phyloP scores from a whole-genome alignment of 2,797 vertebrate species.

The Delichon dasypus region DNA sequence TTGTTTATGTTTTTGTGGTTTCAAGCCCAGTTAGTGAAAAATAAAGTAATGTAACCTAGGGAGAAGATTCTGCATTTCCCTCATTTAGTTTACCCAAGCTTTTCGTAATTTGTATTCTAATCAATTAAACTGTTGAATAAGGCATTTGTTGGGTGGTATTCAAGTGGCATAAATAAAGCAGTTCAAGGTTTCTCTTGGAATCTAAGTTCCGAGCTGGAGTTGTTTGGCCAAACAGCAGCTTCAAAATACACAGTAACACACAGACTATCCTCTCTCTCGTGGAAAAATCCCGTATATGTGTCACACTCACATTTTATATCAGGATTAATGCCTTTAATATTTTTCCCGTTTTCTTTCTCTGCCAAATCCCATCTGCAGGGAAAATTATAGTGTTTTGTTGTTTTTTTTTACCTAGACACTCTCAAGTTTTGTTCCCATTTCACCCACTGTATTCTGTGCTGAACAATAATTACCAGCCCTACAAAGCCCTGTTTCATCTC shows the following conservation, averaged over 20 bases:
- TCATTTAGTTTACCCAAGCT: background rate
- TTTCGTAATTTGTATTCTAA: background rate
- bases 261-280: background rate
- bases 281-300: background rate
- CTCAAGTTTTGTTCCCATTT: background rate
- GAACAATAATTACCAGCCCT: background rate
- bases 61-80: background rate
- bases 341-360: background rate
- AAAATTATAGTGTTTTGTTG: background rate
- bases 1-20: background rate
- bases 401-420: background rate
- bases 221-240: background rate
- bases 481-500: background rate
- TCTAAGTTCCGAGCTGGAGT: background rate
- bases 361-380: background rate
- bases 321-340: slow-evolving; percentile 30
- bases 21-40: background rate
- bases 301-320: background rate
- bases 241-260: background rate
- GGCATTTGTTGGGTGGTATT: background rate
- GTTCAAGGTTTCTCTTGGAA: background rate
- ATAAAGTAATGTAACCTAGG: no score
- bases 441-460: background rate
- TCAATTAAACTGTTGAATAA: background rate
- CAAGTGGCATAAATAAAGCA: background rate